phyloP scores from a whole-genome alignment of 2,797 vertebrate species.

The Adelosebastes latens region DNA sequence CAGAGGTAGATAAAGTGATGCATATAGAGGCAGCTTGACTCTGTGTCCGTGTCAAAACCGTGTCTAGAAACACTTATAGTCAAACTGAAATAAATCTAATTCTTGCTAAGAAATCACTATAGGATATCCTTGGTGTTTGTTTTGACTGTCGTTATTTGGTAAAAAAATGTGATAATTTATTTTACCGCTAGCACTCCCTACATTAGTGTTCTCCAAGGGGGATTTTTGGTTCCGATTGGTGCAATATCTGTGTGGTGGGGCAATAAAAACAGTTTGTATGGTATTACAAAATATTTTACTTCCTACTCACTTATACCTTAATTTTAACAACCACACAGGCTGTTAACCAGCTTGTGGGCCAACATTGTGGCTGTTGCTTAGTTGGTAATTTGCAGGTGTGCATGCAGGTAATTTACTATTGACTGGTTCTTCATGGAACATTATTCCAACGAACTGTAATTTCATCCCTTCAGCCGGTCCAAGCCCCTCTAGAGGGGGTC shows the following conservation, averaged over 20 bases:
- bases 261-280: neutral
- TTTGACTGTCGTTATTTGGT: neutral
- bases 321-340: neutral
- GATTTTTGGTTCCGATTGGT: neutral
- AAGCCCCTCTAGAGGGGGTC: conserved; percentile 34
- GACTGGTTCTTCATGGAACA: conserved; percentile 33
- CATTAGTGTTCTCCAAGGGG: neutral
- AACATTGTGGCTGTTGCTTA: neutral
- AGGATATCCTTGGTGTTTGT: no score
- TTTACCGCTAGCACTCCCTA: neutral
- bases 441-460: conserved; percentile 44
- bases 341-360: neutral
- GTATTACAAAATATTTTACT: neutral
- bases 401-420: conserved; percentile 28
- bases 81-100: neutral
- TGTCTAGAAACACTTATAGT: neutral
- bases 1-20: conserved; percentile 15
- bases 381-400: neutral
- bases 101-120: neutral
- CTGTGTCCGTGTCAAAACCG: neutral
- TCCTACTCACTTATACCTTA: neutral
- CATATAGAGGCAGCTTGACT: neutral
- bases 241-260: neutral
- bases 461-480: conserved; percentile 29
- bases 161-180: neutral